Conservation (phyloP, 1,140 invertebrate species). For the Tetragnatha versicolor region DNA sequence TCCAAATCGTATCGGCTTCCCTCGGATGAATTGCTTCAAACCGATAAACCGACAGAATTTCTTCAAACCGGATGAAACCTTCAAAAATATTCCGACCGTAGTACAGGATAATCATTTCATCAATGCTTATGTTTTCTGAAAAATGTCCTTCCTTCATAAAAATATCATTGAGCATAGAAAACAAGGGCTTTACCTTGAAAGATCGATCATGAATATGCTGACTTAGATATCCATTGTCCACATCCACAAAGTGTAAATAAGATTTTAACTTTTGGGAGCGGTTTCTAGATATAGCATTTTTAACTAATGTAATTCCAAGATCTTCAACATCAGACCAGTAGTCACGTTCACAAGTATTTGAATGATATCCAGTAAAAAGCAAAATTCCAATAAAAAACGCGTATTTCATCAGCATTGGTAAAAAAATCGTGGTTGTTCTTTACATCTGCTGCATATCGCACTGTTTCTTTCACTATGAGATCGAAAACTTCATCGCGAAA, state of each 20-base stretch:
- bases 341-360: conserved; percentile 6
- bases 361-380: background rate
- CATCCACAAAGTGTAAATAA: conserved; percentile 33
- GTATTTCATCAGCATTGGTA: conserved; percentile 16
- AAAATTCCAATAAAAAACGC: background rate
- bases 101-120: conserved; percentile 27
- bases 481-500: conserved; percentile 30
- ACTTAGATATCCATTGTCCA: conserved; percentile 17
- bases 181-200: conserved; percentile 23
- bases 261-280: conserved; percentile 5
- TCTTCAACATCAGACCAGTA: conserved; percentile 16
- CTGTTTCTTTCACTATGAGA: conserved; percentile 33
- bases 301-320: background rate
- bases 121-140: conserved; percentile 15
- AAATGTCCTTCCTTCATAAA: conserved; percentile 26
- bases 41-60: background rate
- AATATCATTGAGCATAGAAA: conserved; percentile 18
- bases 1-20: background rate
- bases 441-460: conserved; percentile 18
- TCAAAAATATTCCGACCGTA: conserved; percentile 19
- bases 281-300: conserved; percentile 14
- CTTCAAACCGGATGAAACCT: background rate
- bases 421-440: conserved; percentile 15
- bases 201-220: conserved; percentile 9
- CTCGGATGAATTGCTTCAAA: background rate